phyloP scores from a whole-genome alignment of 2,797 vertebrate species.

The Pseudochirops cupreus region DNA sequence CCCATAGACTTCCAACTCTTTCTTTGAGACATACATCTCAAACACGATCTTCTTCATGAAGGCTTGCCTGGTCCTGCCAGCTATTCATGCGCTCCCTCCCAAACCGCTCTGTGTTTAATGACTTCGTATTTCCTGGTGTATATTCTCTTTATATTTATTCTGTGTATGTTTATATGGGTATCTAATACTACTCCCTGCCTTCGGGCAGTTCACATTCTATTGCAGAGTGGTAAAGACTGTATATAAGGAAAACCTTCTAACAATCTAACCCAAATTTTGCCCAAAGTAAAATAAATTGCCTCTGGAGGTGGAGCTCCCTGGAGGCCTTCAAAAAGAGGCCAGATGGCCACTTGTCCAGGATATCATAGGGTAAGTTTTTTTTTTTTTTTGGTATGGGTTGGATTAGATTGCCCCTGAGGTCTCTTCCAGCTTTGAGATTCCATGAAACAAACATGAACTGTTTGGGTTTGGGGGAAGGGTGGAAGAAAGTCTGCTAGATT shows the following conservation, averaged over 20 bases:
- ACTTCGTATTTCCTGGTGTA: background rate
- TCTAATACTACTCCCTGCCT: background rate
- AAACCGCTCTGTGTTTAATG: background rate
- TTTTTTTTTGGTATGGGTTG: background rate
- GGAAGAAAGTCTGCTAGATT: background rate
- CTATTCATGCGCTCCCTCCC: background rate
- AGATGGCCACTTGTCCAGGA: background rate
- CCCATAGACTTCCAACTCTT: background rate
- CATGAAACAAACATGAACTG: background rate
- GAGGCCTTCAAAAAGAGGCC: background rate
- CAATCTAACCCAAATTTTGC: background rate
- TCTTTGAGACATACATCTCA: background rate
- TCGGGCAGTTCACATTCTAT: background rate
- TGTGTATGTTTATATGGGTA: background rate
- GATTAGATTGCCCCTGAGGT: background rate
- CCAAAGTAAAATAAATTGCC: background rate
- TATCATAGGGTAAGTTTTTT: background rate
- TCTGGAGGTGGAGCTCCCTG: background rate
- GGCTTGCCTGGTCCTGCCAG: background rate
- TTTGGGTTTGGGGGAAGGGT: constrained; percentile 3
- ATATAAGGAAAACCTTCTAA: background rate
- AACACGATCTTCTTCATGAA: background rate
- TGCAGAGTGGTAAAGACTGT: background rate
- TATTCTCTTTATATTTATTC: background rate
- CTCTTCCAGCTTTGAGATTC: background rate